Percentiles rank a stretch among this genome's conserved stretches.
Conservation (phyloP, 2,888 invertebrate species). For the Drosophila kambysellisi region DNA sequence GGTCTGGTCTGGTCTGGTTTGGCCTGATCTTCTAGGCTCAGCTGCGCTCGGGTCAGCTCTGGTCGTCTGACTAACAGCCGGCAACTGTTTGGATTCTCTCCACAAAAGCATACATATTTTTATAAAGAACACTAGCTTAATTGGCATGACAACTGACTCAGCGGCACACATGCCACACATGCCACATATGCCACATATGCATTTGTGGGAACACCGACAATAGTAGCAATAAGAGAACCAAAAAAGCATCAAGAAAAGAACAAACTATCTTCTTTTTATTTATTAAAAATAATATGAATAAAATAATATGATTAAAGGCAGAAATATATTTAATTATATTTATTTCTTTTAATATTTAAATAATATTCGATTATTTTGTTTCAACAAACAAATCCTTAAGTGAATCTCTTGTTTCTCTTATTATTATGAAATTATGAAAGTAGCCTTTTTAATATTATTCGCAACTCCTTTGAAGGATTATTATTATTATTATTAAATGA, state of each 20-base stretch:
- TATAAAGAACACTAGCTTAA: constrained; percentile 67
- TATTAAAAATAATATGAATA: background rate
- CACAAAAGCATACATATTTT: constrained; percentile 56
- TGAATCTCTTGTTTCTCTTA: background rate
- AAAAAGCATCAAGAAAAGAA: too few relatives aligned
- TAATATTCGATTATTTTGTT: background rate
- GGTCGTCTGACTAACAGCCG: constrained; percentile 4
- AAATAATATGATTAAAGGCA: background rate
- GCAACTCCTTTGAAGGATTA: background rate
- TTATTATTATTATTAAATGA: background rate
- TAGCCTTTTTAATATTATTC: background rate
- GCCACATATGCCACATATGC: too few relatives aligned
- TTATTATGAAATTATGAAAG: background rate
- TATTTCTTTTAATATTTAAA: background rate
- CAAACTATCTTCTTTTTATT: background rate
- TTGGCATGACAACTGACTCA: constrained; percentile 68
- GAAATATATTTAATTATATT: background rate
- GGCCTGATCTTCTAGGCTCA: constrained; percentile 21
- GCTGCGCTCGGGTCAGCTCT: constrained; percentile 14
- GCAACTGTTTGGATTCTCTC: constrained; percentile 27
- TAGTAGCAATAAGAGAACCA: too few relatives aligned
- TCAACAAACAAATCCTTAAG: background rate
- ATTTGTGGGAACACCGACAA: too few relatives aligned
- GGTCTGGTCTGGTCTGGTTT: constrained; percentile 29
- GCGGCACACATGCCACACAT: constrained; percentile 41